Evolutionary conservation across 2,888 invertebrate species (phyloP).

Genomic region (Drosophila phalerata): DNA sequence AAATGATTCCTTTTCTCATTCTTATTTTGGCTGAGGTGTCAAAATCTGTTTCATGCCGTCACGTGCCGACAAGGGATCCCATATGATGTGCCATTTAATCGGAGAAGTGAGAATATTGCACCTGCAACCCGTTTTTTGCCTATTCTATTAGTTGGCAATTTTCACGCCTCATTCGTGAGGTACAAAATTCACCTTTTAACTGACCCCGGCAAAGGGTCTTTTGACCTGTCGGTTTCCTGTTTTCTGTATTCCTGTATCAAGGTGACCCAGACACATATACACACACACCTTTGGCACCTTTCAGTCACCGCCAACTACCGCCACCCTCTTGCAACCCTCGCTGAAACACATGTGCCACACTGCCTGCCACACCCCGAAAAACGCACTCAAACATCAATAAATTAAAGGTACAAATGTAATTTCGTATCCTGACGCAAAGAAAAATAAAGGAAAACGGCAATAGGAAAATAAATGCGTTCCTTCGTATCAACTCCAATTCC

Average conservation of each 20-base stretch:
- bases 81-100: conserved; percentile 51
- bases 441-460: conserved; percentile 32
- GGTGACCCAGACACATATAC: conserved; percentile 43
- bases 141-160: conserved; percentile 73
- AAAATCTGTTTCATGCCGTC: conserved; percentile 38
- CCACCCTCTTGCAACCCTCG: conserved; percentile 40
- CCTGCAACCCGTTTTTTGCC: conserved; percentile 53
- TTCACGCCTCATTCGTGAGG: conserved; percentile 64
- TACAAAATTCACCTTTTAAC: conserved; percentile 56
- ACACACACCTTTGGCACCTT: conserved; percentile 48
- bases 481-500: conserved; percentile 40
- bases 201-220: conserved; percentile 37
- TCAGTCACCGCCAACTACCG: conserved; percentile 3
- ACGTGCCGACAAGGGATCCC: conserved; percentile 39
- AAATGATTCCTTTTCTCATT: conserved; percentile 42
- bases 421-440: conserved; percentile 56
- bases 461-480: conserved; percentile 58
- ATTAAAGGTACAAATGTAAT: conserved; percentile 79
- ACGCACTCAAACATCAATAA: conserved; percentile 74
- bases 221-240: not conserved
- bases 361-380: conserved; percentile 39
- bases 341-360: conserved; percentile 33
- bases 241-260: conserved; percentile 32
- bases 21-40: conserved; percentile 23
- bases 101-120: not conserved